Percentiles rank a stretch among this genome's conserved stretches.
These are phyloP conservation scores for Strigamia crassipes DNA, from an alignment of 2,888 invertebrate genomes.

Conservation along the genomic window DNA sequence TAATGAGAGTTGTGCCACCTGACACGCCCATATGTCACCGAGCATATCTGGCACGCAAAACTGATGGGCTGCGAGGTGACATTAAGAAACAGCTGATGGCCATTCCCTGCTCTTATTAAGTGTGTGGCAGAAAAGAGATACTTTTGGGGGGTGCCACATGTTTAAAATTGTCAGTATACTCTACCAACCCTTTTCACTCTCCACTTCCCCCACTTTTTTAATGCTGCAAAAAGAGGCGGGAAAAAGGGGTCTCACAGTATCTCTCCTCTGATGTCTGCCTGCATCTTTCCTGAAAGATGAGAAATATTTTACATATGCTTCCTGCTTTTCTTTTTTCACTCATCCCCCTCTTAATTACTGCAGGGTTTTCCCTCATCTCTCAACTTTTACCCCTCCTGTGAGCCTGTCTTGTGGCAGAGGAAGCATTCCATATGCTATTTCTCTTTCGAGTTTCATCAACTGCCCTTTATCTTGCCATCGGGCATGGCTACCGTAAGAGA, in stretches of 20 bases:
- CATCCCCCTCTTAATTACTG: constrained; percentile 28
- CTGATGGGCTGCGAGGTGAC: constrained; percentile 22
- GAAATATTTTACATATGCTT: constrained; percentile 34
- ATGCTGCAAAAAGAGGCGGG: not conserved
- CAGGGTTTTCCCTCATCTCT: constrained; percentile 23
- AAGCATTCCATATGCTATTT: constrained; percentile 38
- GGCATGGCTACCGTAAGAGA: constrained; percentile 32
- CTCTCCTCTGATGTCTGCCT: not conserved
- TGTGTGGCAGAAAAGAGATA: not conserved
- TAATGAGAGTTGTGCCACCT: constrained; percentile 30
- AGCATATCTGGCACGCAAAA: constrained; percentile 20
- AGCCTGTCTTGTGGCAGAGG: not conserved
- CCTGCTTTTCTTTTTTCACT: constrained; percentile 25
- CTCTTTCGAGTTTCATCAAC: constrained; percentile 1
- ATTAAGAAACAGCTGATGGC: constrained; percentile 22
- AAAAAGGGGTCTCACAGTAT: not conserved
- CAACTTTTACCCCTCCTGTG: constrained; percentile 23
- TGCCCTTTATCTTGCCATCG: constrained; percentile 19
- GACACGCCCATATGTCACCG: constrained; percentile 25
- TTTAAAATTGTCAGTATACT: not conserved
- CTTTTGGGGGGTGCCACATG: not conserved
- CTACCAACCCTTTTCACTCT: not conserved
- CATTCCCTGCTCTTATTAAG: constrained; percentile 1
- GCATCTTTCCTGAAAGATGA: constrained; percentile 7
- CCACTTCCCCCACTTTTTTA: not conserved